These are phyloP conservation scores for Drosophila willistoni DNA, from an alignment of 1,140 invertebrate species.

Conservation along the genomic window DNA sequence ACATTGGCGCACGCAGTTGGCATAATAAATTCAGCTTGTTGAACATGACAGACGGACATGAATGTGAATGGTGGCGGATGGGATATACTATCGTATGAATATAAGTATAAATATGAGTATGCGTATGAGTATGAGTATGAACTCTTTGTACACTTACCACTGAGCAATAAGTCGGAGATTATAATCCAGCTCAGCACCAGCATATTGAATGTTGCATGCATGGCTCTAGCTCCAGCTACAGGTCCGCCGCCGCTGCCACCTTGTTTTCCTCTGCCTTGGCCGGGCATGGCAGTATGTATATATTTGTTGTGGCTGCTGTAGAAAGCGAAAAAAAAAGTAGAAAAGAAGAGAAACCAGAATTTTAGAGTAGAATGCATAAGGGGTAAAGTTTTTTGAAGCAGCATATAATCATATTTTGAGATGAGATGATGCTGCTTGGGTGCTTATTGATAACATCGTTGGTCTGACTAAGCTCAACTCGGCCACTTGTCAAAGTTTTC, in stretches of 20 bases:
- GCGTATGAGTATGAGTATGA: neutral
- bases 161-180: slow-evolving; percentile 78
- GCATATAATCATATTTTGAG: slow-evolving; percentile 64
- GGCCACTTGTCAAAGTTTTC: slow-evolving; percentile 56
- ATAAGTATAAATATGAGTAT: slow-evolving; percentile 16
- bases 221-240: slow-evolving; percentile 20
- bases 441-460: slow-evolving; percentile 69
- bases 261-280: slow-evolving; percentile 14
- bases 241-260: slow-evolving; percentile 16
- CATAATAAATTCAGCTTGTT: slow-evolving; percentile 71
- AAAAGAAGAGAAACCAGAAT: slow-evolving; percentile 12
- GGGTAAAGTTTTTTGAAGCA: slow-evolving; percentile 53
- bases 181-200: slow-evolving; percentile 77
- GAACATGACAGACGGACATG: slow-evolving; percentile 46
- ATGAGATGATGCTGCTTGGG: slow-evolving; percentile 49
- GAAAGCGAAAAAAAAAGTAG: neutral
- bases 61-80: neutral
- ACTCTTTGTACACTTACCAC: slow-evolving; percentile 69
- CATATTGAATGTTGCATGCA: slow-evolving; percentile 71
- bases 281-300: slow-evolving; percentile 49
- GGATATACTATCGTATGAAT: slow-evolving; percentile 23
- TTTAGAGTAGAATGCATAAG: slow-evolving; percentile 30
- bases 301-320: slow-evolving; percentile 39
- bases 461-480: slow-evolving; percentile 10
- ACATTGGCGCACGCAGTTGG: slow-evolving; percentile 61